phyloP scores from a whole-genome alignment of 2,888 invertebrate species.

The Eristalinus aeneus region DNA sequence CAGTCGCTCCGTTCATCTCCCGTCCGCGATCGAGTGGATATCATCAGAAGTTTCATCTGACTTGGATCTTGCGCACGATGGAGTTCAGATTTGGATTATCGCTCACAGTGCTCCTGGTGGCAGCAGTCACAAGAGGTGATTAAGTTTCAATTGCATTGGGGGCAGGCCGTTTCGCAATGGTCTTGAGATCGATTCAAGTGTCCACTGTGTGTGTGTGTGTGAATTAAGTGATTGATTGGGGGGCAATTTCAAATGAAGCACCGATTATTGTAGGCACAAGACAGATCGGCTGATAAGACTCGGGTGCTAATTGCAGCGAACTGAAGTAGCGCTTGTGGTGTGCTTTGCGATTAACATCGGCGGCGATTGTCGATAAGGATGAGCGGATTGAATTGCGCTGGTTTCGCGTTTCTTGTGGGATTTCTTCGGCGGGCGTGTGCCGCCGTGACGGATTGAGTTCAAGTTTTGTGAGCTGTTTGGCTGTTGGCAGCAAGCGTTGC shows the following conservation, averaged over 20 bases:
- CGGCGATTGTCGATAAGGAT: background rate
- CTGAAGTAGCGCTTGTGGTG: background rate
- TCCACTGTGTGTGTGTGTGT: conserved; percentile 4
- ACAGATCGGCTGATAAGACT: background rate
- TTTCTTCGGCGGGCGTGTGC: background rate
- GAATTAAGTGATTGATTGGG: conserved; percentile 32
- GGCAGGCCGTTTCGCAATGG: conserved; percentile 3
- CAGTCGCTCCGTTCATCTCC: background rate
- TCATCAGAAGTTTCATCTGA: background rate
- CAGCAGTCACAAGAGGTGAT: conserved; percentile 59
- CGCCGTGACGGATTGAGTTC: background rate
- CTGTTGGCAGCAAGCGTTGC: background rate
- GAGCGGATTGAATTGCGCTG: background rate
- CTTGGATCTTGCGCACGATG: conserved; percentile 31
- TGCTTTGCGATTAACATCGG: background rate
- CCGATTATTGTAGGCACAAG: background rate
- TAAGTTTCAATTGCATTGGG: conserved; percentile 10
- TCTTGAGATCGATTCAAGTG: conserved; percentile 36
- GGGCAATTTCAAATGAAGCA: background rate
- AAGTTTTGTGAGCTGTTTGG: background rate
- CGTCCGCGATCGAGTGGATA: background rate
- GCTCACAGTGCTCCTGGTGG: conserved; percentile 36
- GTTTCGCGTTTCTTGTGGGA: background rate
- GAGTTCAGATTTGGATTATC: conserved; percentile 58
- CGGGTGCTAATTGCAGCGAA: background rate